Conservation (phyloP, 92 coral and sea anemone species). For the Metridium senile region DNA sequence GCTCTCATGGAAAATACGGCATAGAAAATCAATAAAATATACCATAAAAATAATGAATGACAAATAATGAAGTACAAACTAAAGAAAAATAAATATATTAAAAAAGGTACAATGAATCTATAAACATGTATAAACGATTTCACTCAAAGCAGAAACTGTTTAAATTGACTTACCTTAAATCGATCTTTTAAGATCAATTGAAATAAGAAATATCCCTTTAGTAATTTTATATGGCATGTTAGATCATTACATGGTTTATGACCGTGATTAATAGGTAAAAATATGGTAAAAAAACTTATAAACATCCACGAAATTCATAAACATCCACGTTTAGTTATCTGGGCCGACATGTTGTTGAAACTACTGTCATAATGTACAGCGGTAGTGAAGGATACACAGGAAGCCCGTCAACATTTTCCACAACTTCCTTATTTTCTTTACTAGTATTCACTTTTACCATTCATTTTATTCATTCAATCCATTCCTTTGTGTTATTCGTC, state of each 20-base stretch:
- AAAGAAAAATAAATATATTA: too few species aligned
- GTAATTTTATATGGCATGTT: not conserved
- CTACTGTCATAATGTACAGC: constrained; percentile 16
- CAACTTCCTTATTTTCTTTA: too few species aligned
- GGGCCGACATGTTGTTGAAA: constrained; percentile 9
- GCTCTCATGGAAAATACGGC: too few species aligned
- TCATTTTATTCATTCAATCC: too few species aligned
- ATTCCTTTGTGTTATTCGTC: too few species aligned
- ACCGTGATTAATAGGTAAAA: too few species aligned
- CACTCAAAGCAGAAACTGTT: not conserved
- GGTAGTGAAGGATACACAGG: constrained; percentile 11
- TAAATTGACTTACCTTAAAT: not conserved
- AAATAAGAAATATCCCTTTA: not conserved
- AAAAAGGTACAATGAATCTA: too few species aligned
- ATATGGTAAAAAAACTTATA: not conserved
- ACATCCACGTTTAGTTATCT: not conserved
- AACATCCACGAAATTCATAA: not conserved
- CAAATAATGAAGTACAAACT: too few species aligned
- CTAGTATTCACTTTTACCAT: too few species aligned
- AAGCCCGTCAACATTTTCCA: constrained; percentile 9
- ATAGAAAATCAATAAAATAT: too few species aligned
- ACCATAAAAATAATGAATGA: too few species aligned
- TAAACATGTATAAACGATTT: not conserved
- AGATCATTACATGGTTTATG: not conserved
- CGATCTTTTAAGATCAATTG: not conserved